phyloP scores from a whole-genome alignment of 2,888 invertebrate species.

The Rhynchonema sp. region DNA sequence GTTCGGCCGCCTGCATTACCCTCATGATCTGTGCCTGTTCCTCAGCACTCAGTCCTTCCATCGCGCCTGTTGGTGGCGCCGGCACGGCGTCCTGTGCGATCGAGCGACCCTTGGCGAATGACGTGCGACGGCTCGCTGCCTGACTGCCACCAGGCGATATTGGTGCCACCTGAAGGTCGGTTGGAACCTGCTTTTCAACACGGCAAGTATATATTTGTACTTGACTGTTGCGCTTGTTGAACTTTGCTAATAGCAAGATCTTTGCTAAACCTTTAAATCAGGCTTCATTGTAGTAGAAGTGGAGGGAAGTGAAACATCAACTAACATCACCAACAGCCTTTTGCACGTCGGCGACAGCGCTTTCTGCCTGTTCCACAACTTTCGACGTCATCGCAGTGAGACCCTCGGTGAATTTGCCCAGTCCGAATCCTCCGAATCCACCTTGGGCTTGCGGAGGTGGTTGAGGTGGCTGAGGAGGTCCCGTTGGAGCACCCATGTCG shows the following conservation, averaged over 20 bases:
- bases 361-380: not conserved
- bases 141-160: too few species aligned
- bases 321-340: not conserved
- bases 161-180: too few species aligned
- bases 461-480: not conserved
- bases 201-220: not conserved
- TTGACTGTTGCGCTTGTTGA: too few species aligned
- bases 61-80: too few species aligned
- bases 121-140: not conserved
- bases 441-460: not conserved
- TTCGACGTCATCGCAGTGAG: not conserved
- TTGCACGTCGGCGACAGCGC: not conserved
- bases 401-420: not conserved
- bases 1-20: not conserved
- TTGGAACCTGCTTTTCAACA: too few species aligned
- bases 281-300: too few species aligned
- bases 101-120: not conserved
- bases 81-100: not conserved
- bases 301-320: too few species aligned
- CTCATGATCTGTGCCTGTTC: conserved; percentile 5
- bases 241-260: too few species aligned
- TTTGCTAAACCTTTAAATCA: too few species aligned
- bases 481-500: not conserved
- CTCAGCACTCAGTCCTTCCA: conserved; percentile 1
- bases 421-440: conserved; percentile 1